Evolutionary conservation across 1,140 invertebrate genomes (phyloP).

Genomic region (Platorchestia sp.): DNA sequence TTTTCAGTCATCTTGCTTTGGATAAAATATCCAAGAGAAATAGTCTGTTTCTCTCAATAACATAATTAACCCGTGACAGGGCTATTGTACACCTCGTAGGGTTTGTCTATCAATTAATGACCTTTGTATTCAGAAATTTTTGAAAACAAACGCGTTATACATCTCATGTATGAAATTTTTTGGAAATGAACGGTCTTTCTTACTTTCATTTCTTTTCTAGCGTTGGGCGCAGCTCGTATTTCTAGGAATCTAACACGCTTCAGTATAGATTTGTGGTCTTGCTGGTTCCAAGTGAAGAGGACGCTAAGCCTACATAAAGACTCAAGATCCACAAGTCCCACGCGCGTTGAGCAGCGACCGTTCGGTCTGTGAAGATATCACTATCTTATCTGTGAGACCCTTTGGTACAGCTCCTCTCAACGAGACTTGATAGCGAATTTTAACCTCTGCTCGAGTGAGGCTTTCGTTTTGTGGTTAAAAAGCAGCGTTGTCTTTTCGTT

Average conservation of each 20-base stretch:
- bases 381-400: background rate
- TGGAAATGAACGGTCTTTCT: no score
- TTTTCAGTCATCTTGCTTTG: no score
- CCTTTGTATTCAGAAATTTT: no score
- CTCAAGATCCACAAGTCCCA: background rate
- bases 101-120: no score
- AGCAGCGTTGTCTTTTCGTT: background rate
- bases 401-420: background rate
- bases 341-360: background rate
- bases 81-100: no score
- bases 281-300: background rate
- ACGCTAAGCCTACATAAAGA: background rate
- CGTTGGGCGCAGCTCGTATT: background rate
- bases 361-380: background rate
- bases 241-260: background rate
- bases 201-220: no score
- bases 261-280: background rate
- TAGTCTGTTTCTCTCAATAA: no score
- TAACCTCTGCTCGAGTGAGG: background rate
- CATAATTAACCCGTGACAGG: no score
- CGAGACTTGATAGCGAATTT: background rate
- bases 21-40: no score
- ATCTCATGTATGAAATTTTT: no score
- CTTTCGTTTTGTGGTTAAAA: background rate
- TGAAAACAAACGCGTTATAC: no score